Evolutionary conservation across 2,888 invertebrate genomes (phyloP).

Genomic region (Epistrophe grossulariae): DNA sequence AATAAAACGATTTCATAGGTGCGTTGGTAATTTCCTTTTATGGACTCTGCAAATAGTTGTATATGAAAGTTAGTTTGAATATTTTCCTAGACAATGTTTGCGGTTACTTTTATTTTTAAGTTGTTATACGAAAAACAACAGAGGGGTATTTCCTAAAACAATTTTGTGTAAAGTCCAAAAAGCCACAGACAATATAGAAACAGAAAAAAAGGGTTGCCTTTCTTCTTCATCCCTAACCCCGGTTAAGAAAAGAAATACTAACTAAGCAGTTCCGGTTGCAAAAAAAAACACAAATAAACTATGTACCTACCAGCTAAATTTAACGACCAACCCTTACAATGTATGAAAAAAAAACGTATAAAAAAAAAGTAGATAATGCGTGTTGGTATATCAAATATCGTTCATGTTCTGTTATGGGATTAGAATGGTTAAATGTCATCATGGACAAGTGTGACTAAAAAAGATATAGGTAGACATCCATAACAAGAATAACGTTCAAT

Average conservation of each 20-base stretch:
- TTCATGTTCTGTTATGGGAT: not conserved
- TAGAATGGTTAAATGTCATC: not conserved
- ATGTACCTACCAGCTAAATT: not conserved
- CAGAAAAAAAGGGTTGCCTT: not conserved
- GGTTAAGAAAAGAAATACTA: not conserved
- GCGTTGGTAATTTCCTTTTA: not conserved
- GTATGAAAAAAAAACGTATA: not conserved
- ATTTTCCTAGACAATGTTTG: not conserved
- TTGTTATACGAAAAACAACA: not conserved
- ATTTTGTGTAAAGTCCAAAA: not conserved
- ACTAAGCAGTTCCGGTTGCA: not conserved
- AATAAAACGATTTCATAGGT: not conserved
- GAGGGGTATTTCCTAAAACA: not conserved
- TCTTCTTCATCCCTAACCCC: not conserved
- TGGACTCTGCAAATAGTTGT: not conserved
- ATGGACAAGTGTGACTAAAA: no score
- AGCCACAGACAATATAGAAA: not conserved
- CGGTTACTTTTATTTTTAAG: not conserved
- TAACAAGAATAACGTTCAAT: no score
- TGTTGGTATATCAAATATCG: constrained; percentile 5
- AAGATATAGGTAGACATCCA: no score
- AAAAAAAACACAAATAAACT: not conserved
- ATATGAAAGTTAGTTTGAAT: not conserved
- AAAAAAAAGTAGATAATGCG: constrained; percentile 2
- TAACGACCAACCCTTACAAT: not conserved